Base-by-base conservation (phyloP, 2,113 vertebrate genomes). In the Pica pica region DNA sequence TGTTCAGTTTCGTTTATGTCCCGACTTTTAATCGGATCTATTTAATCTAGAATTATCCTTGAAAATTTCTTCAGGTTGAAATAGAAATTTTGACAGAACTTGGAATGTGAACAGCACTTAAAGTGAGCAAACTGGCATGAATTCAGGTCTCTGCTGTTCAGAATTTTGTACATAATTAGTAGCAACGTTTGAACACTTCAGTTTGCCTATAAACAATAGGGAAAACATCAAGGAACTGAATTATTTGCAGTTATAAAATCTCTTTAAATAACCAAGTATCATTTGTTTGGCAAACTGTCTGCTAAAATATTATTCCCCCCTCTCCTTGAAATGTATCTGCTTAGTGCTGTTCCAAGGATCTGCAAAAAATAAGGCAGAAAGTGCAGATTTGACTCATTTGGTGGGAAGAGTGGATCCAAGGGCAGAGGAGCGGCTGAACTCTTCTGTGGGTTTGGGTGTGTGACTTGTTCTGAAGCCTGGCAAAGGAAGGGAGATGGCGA, bases 101-200 rank as follows among this genome's bases (percentile, higher is more conserved):
- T 93, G 57, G 70, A 93, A 76, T 47, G 60, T 30, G 24, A 94
- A 5, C 75, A 83, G 7, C 3, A 3, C 17, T 44, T 67, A 17
- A 87, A 94, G 24, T 44, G 70, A 94, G 44, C 82, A 91, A 87
- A 79, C 28, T 90, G 73, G 59, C 50, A 74, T 44, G 23, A 69
- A 49, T 67, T 84, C 53, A 5, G 37, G 27, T 63, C 33, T 76
- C 63, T 87, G 79, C 71, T 86, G 42, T 22, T 88, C 39, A 81
- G 83, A 67, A 75, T 39, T 86, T 50, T 49, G 19, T 30, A 35
- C 33, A 14, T 63, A 77, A 83, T 83, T 86, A 89, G 60, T 19
- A 20, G 39, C 67, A 65, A 22, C 47, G 33, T 53, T 89, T 53
- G 39, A 86, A 39, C 47, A n/a, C 39, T 74, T 53, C 4, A 3